phyloP scores from a whole-genome alignment of 2,113 vertebrate genomes.

The Peromyscus californicus region DNA sequence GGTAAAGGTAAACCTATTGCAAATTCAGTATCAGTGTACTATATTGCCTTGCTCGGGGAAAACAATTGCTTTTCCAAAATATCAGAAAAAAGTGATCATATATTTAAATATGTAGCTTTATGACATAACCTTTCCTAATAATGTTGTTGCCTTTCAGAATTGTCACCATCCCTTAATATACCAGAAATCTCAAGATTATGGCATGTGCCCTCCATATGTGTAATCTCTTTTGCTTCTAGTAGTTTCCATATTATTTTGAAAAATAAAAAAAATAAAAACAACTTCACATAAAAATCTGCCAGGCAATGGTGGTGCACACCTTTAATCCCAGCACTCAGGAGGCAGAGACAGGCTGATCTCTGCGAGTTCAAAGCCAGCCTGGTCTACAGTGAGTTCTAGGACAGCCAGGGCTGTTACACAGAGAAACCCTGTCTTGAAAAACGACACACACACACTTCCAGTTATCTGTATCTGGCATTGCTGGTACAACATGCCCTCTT shows the following conservation, averaged over 20 bases:
- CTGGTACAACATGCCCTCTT: not conserved
- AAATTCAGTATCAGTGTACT: not conserved
- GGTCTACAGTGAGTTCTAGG: not conserved
- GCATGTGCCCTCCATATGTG: not conserved
- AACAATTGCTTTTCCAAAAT: slow-evolving; percentile 19
- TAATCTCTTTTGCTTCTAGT: not conserved
- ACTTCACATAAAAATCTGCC: not conserved
- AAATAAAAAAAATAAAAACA: not conserved
- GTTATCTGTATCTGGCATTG: slow-evolving; percentile 4
- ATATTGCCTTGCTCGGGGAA: slow-evolving; percentile 9
- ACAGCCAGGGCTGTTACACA: not conserved
- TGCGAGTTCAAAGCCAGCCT: not conserved
- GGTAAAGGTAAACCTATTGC: not conserved
- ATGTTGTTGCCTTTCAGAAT: not conserved
- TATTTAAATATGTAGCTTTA: not conserved
- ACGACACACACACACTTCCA: not conserved
- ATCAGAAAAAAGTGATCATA: slow-evolving; percentile 31
- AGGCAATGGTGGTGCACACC: not conserved
- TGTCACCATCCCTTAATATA: not conserved
- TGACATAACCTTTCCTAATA: not conserved
- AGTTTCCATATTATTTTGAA: not conserved
- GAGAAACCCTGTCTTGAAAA: not conserved
- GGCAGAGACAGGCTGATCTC: not conserved
- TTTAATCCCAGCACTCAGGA: not conserved
- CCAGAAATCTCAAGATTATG: not conserved